These are phyloP conservation scores for Tetropium fuscum DNA, from an alignment of 2,888 invertebrate species.

Conservation along the genomic window DNA sequence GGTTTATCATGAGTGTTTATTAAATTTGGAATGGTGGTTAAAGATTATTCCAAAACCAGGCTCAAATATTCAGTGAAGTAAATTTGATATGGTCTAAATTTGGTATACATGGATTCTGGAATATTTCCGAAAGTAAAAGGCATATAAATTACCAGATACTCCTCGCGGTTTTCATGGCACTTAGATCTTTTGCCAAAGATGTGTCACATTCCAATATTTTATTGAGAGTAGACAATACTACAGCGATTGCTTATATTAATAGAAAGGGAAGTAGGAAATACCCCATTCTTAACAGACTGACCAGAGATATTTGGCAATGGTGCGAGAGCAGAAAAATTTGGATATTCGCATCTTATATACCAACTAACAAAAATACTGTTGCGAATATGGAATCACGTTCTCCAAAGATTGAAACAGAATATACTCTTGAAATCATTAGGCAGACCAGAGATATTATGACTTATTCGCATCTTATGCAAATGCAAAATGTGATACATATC, in stretches of 20 bases:
- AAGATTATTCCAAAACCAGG: no score
- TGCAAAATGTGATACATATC: conserved; percentile 27
- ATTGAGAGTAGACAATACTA: conserved; percentile 25
- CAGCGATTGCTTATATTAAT: background rate
- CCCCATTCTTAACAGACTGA: conserved; percentile 6
- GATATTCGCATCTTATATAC: conserved; percentile 23
- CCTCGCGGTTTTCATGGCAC: conserved; percentile 1
- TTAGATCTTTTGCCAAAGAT: background rate
- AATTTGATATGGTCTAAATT: no score
- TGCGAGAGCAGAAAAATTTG: conserved; percentile 28
- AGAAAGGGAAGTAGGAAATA: background rate
- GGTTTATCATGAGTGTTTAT: no score
- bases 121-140: background rate
- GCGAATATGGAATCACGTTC: conserved; percentile 25
- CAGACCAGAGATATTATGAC: conserved; percentile 24
- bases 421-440: conserved; percentile 13
- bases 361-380: conserved; percentile 5
- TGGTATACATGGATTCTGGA: conserved; percentile 24
- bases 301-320: no score
- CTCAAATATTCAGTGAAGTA: no score
- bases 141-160: conserved; percentile 25
- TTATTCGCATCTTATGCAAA: conserved; percentile 29
- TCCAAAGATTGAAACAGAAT: conserved; percentile 16
- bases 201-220: conserved; percentile 14
- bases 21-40: no score